Evolutionary conservation across 2,888 invertebrate species (phyloP).

Genomic region (Sialis lutaria): DNA sequence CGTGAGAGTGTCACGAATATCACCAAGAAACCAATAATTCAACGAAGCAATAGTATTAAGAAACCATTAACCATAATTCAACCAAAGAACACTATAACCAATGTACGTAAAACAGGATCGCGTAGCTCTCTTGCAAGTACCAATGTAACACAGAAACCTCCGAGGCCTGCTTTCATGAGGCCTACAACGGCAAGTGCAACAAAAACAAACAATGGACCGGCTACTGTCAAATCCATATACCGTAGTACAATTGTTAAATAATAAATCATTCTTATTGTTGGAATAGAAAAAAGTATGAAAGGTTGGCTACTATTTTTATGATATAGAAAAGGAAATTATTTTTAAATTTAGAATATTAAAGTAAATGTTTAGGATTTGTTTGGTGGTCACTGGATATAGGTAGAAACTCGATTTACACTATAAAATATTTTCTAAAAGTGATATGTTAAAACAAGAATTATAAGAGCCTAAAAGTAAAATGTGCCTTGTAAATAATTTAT

Average conservation of each 20-base stretch:
- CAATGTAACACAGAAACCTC: constrained; percentile 17
- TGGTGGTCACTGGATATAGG: no score
- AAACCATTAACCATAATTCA: constrained; percentile 10
- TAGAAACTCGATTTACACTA: no score
- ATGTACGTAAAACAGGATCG: constrained; percentile 12
- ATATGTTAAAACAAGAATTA: no score
- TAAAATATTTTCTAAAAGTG: no score
- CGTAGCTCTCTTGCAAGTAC: constrained; percentile 24
- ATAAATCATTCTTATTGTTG: background rate
- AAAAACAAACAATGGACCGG: constrained; percentile 29
- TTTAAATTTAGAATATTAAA: no score
- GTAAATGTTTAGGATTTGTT: no score
- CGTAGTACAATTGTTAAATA: constrained; percentile 1
- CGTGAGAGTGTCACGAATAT: constrained; percentile 24
- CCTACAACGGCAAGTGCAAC: constrained; percentile 74
- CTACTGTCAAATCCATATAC: background rate
- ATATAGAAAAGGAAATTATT: background rate
- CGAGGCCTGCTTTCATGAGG: constrained; percentile 59
- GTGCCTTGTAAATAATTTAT: no score
- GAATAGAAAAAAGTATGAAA: background rate
- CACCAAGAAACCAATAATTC: constrained; percentile 18
- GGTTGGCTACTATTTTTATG: background rate
- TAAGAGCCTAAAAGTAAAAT: no score
- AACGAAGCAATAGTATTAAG: constrained; percentile 7
- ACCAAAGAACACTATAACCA: constrained; percentile 8